Evolutionary conservation across 2,888 invertebrate species (phyloP).

Genomic region (Drosophila atripex): DNA sequence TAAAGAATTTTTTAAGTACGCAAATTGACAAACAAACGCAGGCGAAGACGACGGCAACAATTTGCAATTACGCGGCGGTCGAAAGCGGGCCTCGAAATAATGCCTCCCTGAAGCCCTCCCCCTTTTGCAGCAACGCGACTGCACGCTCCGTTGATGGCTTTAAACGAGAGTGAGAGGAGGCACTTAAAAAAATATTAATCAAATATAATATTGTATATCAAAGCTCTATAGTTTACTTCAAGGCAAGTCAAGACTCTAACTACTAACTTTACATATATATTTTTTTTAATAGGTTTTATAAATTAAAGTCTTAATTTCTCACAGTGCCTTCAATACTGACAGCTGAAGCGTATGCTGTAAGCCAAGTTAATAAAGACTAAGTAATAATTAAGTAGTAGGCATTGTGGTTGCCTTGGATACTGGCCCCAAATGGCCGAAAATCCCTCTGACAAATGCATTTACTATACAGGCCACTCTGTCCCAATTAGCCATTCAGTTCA

Average conservation of each 20-base stretch:
- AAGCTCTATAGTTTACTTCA: not conserved
- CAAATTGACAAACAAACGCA: constrained; percentile 71
- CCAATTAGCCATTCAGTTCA: constrained; percentile 33
- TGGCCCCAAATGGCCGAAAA: not conserved
- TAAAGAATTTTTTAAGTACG: constrained; percentile 65
- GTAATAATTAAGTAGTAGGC: constrained; percentile 45
- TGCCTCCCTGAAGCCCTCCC: constrained; percentile 5
- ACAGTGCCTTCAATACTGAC: constrained; percentile 2
- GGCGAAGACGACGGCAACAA: constrained; percentile 45
- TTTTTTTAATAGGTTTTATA: not conserved
- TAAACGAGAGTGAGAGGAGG: constrained; percentile 39
- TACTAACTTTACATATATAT: not conserved
- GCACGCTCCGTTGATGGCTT: constrained; percentile 48
- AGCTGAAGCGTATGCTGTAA: constrained; percentile 3
- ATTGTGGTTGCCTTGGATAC: constrained; percentile 34
- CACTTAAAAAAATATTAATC: not conserved
- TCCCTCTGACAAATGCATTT: constrained; percentile 14
- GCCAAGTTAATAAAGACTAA: constrained; percentile 48
- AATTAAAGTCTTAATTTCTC: not conserved
- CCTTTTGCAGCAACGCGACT: constrained; percentile 7
- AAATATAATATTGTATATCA: not conserved
- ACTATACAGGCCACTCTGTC: constrained; percentile 29
- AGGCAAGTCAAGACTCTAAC: not conserved
- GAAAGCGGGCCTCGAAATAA: constrained; percentile 28
- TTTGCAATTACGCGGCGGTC: constrained; percentile 57